phyloP scores from a whole-genome alignment of 2,797 vertebrate genomes.

The Tangara arthus region DNA sequence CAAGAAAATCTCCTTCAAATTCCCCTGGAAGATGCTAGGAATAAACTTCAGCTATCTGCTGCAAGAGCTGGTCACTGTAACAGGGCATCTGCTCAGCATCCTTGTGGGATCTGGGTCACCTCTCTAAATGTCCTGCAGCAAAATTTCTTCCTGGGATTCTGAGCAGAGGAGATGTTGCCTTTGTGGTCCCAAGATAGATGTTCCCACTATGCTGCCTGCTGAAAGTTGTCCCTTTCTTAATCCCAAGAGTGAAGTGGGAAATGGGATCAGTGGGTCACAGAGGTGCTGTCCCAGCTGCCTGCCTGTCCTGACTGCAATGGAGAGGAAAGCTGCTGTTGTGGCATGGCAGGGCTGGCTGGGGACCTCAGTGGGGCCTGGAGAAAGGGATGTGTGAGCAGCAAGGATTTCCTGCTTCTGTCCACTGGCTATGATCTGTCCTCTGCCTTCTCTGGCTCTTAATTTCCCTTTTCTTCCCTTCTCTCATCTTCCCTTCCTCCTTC shows the following conservation, averaged over 20 bases:
- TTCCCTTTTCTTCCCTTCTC: not conserved
- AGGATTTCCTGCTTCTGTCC: not conserved
- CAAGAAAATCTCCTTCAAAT: not conserved
- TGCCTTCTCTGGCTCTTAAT: not conserved
- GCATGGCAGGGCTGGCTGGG: not conserved
- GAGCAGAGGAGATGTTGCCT: not conserved
- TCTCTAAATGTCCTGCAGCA: not conserved
- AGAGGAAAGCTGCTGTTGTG: not conserved
- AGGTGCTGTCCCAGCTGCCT: not conserved
- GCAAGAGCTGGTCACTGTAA: not conserved
- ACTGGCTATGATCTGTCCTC: not conserved
- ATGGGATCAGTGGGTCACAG: not conserved
- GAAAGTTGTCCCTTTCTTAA: not conserved
- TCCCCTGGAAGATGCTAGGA: not conserved
- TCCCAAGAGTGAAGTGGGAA: not conserved
- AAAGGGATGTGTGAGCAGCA: not conserved
- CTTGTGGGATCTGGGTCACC: not conserved
- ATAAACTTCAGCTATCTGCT: not conserved
- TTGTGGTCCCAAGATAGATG: not conserved
- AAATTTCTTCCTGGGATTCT: not conserved
- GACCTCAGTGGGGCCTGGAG: not conserved
- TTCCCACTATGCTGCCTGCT: not conserved
- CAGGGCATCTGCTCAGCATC: not conserved
- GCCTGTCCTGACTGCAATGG: not conserved
- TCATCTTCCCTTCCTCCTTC: not conserved